Evolutionary conservation across 2,113 vertebrate species (phyloP).

Genomic region (Tympanuchus pallidicinctus): DNA sequence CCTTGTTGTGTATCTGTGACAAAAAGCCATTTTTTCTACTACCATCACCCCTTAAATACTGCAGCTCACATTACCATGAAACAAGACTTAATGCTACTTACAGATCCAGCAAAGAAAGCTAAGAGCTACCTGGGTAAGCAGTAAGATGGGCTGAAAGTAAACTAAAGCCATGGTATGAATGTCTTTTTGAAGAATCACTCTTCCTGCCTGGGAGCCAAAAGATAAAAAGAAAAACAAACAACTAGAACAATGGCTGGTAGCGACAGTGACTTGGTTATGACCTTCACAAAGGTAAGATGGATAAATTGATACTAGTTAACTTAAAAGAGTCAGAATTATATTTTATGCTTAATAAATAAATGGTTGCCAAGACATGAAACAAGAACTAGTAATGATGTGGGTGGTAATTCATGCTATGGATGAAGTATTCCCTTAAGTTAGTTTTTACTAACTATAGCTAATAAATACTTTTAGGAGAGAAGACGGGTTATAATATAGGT

Average conservation of each 20-base stretch:
- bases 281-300: background rate
- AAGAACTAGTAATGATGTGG: background rate
- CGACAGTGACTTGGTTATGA: background rate
- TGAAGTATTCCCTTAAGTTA: background rate
- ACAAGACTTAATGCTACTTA: background rate
- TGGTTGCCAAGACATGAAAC: background rate
- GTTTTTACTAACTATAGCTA: background rate
- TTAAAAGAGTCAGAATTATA: background rate
- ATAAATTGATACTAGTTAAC: background rate
- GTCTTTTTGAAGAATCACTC: background rate
- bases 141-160: background rate
- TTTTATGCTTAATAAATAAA: background rate
- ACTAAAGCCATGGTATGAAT: background rate
- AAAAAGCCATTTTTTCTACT: background rate
- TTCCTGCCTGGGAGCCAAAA: background rate
- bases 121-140: background rate
- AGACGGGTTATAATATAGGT: background rate
- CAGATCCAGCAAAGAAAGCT: background rate
- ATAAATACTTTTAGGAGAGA: background rate
- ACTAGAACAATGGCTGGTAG: background rate
- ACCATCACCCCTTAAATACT: background rate
- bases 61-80: background rate
- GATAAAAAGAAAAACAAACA: background rate
- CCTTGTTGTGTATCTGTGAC: background rate
- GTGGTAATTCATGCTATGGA: background rate